Evolutionary conservation across 2,113 vertebrate genomes (phyloP), one percentile per base, ranked within the genome.

Genomic region (Tenrec ecaudatus): DNA sequence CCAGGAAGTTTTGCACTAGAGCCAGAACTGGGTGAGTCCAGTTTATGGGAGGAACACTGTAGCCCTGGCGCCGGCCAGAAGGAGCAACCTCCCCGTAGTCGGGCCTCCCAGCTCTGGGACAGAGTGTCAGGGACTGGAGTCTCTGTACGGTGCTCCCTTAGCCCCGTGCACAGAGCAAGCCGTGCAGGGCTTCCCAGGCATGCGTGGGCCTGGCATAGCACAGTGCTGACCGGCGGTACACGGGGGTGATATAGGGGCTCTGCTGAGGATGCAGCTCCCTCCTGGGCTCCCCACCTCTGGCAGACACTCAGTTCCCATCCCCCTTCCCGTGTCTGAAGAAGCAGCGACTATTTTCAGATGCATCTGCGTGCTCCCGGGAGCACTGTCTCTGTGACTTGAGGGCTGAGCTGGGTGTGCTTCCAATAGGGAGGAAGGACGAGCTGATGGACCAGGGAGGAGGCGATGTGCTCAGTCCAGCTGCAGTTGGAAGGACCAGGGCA

Each of bases 311-410:
- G 73, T 73, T 43, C 38, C 53, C 66, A 16, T 29, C 15, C 17
- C 27, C 66, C 11, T 25, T 66, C 69, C 82, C 20, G 27, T 4
- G 0, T 62, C 36, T 36, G 57, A 78, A 66, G 43, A 73, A 68
- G 64, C 87, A 60, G 73, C n/a, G 43, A 68, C 91, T 93, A 60
- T 88, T 92, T 86, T 75, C 68, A 79, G 92, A 80, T 33, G 80
- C 40, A 47, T 66, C 86, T 66, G 79, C 85, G 0, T 5, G 9
- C 43, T 90, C 71, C 95, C 43, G 22, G 86, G 90, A 90, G 71
- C 57, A 40, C 85, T 19, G 19, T 64, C 80, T 60, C 81, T 86
- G n/a, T 23, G 40, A 33, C 88, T 73, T 43, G 3, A 31, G 12
- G 53, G 62, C 75, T 20, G 23, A 31, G 57, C 43, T 12, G 36